Base-by-base conservation (phyloP, 2,113 vertebrate genomes). In the Laticauda laticaudata region DNA sequence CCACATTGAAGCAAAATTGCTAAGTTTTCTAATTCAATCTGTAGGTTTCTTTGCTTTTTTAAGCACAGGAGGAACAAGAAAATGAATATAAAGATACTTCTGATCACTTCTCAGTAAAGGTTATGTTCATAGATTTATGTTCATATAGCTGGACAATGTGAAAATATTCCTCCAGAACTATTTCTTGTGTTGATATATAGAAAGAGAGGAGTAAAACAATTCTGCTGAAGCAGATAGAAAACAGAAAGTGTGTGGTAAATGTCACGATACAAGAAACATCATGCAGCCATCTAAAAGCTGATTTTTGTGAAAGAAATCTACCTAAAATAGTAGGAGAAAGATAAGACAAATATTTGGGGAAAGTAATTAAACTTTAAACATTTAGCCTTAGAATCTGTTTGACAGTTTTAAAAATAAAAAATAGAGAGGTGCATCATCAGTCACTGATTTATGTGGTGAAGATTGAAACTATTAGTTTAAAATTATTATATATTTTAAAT, bases 311-410 rank as follows among this genome's bases (percentile, higher is more conserved):
- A 95, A 91, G 43, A 95, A 95, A 95, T 92, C 90, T 55, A 3
- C 87, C 91, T 55, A 94, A 59, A 94, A 93, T 51, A 61, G 26
- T 3, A 57, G 39, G 21, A 0, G 45, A 15, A 75, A 94, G 93
- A 86, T 64, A 93, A 57, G 1, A 94, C 91, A 20, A 94, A 75
- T 92, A 92, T 93, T 95, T 96, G 96, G 92, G 61, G 93, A 92
- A 34, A 94, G 93, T 93, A 96, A 95, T 96, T 95, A 95, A 96
- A 96, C 94, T 96, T 93, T 95, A 54, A 86, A 95, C 87, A 85
- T 95, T 94, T 93, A 93, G 57, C 88, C 92, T 93, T 90, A 54
- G 6, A 89, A 48, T 90, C 93, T 94, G 45, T 95, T 94, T 87
- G 91, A 29, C 90, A 91, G 24, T 75, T 12, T 29, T 12, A 7